Evolutionary conservation across 2,797 vertebrate species (phyloP).

Genomic region (Lepilemur septentrionalis): DNA sequence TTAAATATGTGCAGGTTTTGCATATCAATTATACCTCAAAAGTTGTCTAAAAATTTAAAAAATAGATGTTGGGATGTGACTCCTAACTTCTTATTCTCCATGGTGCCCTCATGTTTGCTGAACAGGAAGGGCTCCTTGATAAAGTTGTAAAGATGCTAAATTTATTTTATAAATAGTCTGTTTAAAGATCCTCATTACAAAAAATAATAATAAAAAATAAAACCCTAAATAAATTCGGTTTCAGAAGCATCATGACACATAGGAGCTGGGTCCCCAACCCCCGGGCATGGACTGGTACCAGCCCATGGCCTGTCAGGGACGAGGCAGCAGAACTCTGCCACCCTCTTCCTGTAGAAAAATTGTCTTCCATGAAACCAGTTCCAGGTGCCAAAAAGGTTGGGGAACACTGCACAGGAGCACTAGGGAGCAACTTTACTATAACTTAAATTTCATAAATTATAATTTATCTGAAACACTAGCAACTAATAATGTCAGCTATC

Average conservation of each 20-base stretch:
- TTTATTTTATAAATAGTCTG: too few species aligned
- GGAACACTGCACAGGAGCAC: background rate
- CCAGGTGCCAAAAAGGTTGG: too few species aligned
- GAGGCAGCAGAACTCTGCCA: too few species aligned
- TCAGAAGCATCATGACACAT: background rate
- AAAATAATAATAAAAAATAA: too few species aligned
- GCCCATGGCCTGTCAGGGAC: too few species aligned
- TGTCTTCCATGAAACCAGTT: too few species aligned
- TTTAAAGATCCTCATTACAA: background rate
- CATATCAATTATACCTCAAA: background rate
- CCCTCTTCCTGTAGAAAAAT: too few species aligned
- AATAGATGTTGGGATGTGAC: background rate
- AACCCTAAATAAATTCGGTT: background rate
- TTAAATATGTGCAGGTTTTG: background rate
- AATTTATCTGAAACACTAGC: background rate
- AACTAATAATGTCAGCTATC: background rate
- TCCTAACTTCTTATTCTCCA: background rate
- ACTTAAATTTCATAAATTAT: background rate
- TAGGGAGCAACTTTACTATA: background rate
- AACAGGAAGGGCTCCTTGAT: background rate
- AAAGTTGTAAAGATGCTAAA: background rate
- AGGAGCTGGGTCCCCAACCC: too few species aligned
- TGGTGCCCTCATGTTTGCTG: background rate
- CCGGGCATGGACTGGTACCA: too few species aligned
- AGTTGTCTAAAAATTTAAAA: background rate